A percentile compares a stretch with the other conserved stretches of the same genome.
phyloP scores from a whole-genome alignment of 2,888 invertebrate species.

The Ophion slaviceki region DNA sequence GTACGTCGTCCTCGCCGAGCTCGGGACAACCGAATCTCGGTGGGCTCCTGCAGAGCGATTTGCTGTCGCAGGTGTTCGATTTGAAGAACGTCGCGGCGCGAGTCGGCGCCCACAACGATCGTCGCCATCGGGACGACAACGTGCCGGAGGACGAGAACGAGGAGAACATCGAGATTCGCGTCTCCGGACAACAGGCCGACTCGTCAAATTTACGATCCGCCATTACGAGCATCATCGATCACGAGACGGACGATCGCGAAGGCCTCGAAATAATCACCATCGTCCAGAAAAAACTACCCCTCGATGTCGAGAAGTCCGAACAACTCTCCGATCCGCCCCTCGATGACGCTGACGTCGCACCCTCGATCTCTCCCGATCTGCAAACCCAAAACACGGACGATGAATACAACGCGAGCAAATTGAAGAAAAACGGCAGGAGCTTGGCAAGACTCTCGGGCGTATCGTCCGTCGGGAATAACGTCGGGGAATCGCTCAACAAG shows the following conservation, averaged over 20 bases:
- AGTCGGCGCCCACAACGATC: not conserved
- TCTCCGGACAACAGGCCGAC: not conserved
- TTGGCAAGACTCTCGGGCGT: conserved; percentile 12
- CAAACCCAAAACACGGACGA: not conserved
- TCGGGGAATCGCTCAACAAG: not conserved
- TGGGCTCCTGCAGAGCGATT: conserved; percentile 54
- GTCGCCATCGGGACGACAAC: conserved; percentile 49
- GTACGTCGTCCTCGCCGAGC: conserved; percentile 76
- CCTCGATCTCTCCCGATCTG: conserved; percentile 15
- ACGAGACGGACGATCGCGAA: conserved; percentile 33
- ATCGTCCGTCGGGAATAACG: conserved; percentile 3
- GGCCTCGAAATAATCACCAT: conserved; percentile 55
- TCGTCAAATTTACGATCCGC: conserved; percentile 44
- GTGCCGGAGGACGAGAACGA: conserved; percentile 19
- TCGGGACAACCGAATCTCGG: conserved; percentile 48
- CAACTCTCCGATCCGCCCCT: conserved; percentile 8
- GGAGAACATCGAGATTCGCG: conserved; percentile 48
- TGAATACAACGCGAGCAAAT: conserved; percentile 21
- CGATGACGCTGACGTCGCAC: not conserved
- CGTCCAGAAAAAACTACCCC: conserved; percentile 41
- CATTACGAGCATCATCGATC: conserved; percentile 18
- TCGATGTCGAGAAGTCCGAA: conserved; percentile 9
- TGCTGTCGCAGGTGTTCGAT: conserved; percentile 73
- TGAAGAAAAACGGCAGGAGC: conserved; percentile 37
- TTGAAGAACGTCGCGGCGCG: conserved; percentile 57